Conservation (phyloP, 2,113 vertebrate species). For the Rhizomys pruinosus region DNA sequence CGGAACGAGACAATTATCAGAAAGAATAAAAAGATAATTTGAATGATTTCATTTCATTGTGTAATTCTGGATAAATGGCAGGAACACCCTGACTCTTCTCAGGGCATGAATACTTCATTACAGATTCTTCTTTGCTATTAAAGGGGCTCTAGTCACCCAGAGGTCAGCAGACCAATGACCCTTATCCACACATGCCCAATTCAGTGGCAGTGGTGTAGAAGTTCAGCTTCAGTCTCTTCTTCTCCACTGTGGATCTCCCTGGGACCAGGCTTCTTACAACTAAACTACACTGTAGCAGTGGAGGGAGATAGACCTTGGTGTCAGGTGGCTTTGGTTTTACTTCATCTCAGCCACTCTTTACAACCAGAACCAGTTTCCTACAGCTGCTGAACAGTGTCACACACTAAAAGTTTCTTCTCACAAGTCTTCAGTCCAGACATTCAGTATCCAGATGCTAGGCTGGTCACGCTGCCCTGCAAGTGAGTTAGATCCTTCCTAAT, state of each 20-base stretch:
- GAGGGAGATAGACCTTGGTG: accelerated
- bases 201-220: accelerated
- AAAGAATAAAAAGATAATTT: constrained; percentile 7
- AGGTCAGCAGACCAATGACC: background rate
- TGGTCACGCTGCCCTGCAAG: background rate
- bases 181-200: background rate
- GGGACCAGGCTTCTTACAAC: accelerated
- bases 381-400: background rate
- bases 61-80: background rate
- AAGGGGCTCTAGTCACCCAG: background rate
- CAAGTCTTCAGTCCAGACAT: background rate
- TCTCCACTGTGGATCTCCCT: background rate
- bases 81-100: background rate
- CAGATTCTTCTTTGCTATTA: background rate
- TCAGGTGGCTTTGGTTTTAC: background rate
- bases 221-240: accelerated
- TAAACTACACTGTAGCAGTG: accelerated
- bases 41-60: constrained; percentile 12
- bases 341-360: accelerated
- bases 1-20: constrained; percentile 48
- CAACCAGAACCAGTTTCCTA: accelerated
- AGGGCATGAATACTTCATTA: background rate
- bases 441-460: accelerated
- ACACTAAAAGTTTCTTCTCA: background rate
- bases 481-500: accelerated